Base-by-base conservation (phyloP, 2,888 invertebrate species). In the Boloria selene region DNA sequence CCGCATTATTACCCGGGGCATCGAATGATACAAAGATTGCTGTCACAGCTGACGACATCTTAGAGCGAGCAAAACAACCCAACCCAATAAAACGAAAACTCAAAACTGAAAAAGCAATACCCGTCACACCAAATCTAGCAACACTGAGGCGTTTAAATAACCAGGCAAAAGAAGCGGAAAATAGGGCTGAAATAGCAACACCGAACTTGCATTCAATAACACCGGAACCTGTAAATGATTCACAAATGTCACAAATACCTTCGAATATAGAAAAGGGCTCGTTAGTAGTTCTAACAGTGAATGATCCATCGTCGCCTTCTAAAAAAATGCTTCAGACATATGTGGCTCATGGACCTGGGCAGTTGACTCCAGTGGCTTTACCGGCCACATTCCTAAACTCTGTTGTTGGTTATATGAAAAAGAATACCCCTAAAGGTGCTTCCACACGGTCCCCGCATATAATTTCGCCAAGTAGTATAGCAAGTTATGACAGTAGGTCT, bases 271-370 rank as follows among this genome's bases (percentile, higher is more conserved):
- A 90, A 65, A 79, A 77, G 0, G 92, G 91, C 0, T 92, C 92
- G 0, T 70, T 92, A 49, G 91, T 92, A 0, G 89, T 91, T 0
- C 70, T 92, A 1, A 86, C 90, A 0, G 90, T 90, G 0, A 83
- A 88, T 55, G 90, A 91, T 70, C 91, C 92, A 0, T 79, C 81
- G 31, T 85, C 86, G 0, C 88, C 92, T 0, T 77, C 88, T 0
- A 89, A 89, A 72, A 90, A 90, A 67, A 89, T 90, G 85, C 72
- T 91, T 1, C 92, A 92, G 62, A 91, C 91, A 0, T 92, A 91
- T 68, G 86, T 91, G 60, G 85, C 90, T 0, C 79, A 84, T 4
- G 86, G 82, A 0, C 81, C 79, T 0, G 90, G 89, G 0, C 78
- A 80, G 60, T 69, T 92, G 4, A 84, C 86, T 0, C 90, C 91